Base-by-base conservation (phyloP, 2,797 vertebrate species). In the Numenius phaeopus region DNA sequence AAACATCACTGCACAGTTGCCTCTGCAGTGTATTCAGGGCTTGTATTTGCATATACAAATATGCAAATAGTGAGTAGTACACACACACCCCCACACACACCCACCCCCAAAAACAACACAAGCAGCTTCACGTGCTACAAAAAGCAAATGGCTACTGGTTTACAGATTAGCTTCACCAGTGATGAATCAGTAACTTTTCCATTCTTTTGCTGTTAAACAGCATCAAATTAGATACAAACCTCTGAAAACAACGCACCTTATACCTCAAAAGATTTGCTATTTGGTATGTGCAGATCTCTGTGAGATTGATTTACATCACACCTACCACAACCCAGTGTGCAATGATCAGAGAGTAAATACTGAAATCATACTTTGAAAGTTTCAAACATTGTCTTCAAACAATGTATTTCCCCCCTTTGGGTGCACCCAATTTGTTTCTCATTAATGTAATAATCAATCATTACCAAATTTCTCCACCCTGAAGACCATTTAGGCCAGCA, bases 371-470 rank as follows among this genome's bases (percentile, higher is more conserved):
- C 37, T 70, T 55, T 3, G 18, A 67, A 47, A 57, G n/a, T 69
- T 55, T 37, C 4, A 2, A 75, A 83, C 1, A 0, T 8, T 62
- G 34, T 18, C 69, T 62, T 66, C 42, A 66, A 46, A 72, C 23
- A 52, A 67, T 0, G 0, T 3, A 59, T 34, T 39, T 58, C 11
- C 7, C 32, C 49, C 52, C 10, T 44, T 17, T 55, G 22, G 89
- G 20, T 72, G 7, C 39, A 79, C 17, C 34, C 27, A 44, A 5
- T 70, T 89, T 62, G 44, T 20, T 73, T 66, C 40, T 82, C 4
- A 1, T 27, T 59, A 39, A 73, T 7, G 5, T 7, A 55, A 55
- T 19, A 62, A 82, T 34, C 42, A n/a, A 76, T 40, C 52, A 50
- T 67, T 46, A 66, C 4, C 26, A 42, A 29, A 64, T 49, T 55